Base-by-base conservation (phyloP, 2,888 invertebrate species). In the Pseudoips prasinana region DNA sequence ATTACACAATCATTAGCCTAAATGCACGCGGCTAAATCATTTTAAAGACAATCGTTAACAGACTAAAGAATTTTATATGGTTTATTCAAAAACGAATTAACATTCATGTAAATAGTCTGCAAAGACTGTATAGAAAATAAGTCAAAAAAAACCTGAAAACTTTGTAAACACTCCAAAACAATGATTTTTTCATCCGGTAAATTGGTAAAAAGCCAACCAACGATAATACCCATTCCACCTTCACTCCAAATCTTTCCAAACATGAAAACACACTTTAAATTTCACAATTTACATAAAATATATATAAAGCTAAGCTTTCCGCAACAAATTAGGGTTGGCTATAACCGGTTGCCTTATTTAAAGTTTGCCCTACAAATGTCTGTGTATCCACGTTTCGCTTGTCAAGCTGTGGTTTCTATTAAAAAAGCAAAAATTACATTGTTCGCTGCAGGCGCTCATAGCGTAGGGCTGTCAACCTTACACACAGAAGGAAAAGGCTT, bases 371-470 rank as follows among this genome's bases (percentile, higher is more conserved):
- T 39, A 11, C 58, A 39, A 57, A 42, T 58, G 53, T 58, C 50
- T 55, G 50, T 58, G 41, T 50, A 49, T 58, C 53, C 49, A 39
- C 52, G 41, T 62, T 64, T 48, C 46, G 53, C 59, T 59, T 65
- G 61, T 60, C 61, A 59, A 36, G 43, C 47, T 40, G 59, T 24
- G 56, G 64, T 52, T 67, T 57, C 51, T 68, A 62, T 63, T 58
- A 66, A 64, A 67, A 64, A 64, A 64, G 56, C 56, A 63, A 64
- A 68, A 69, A 68, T 64, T 62, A 64, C 61, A 62, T 65, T 60
- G 64, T 63, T 63, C 46, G 54, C 58, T 55, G 53, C 53, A 55
- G 53, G 60, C 60, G 40, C 46, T 54, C 38, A 33, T 29, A 47
- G 59, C 20, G 7, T 39, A 60, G 59, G 65, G 65, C 55, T 66